Base-by-base conservation (phyloP, 2,888 invertebrate species). In the Papilio demoleus region DNA sequence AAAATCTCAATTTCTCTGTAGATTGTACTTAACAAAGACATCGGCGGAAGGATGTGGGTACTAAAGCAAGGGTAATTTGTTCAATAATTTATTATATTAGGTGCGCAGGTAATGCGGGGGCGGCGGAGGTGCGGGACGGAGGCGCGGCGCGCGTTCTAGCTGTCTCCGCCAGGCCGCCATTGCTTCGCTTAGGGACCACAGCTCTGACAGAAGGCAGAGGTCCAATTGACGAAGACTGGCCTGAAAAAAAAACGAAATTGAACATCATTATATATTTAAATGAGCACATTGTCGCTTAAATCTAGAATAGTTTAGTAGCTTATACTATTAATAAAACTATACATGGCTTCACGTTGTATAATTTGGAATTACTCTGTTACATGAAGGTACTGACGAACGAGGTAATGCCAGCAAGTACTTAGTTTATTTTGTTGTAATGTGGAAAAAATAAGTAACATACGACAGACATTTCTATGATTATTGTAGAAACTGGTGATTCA, bases 181-280 rank as follows among this genome's bases (percentile, higher is more conserved):
- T 50, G 97, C 96, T 86, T 98, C 97, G 88, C 98, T 97, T 64
- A 98, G 93, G 1, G 97, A 96, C 97, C 98, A 97, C 73, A 98
- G 93, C 88, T 98, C 98, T 4, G 97, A 97, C 53, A 98, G 94
- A 65, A 98, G 93, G 0, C 97, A 97, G 76, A 98, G 94, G 90
- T 98, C 98, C 86, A 98, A 86, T 87, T 98, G 97, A 65, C 98
- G 95, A 34, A 98, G 94, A 77, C 97, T 96, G 79, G 96, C 97
- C 98, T 98, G 94, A 59, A 95, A 95, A 69, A 24, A 70, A 70
- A 60, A 67, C 50, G 72, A 70, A 27, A 27, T 0, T 1, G 12
- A 4, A 6, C 6, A 31, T 6, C 31, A 31, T 31, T 31, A 31
- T 4, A 31, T 31, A 3, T 4, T 6, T 4, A 31, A 31, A 31